A percentile compares a stretch with the other conserved stretches of the same genome.
phyloP scores from a whole-genome alignment of 2,113 vertebrate species.

The Laticauda colubrina region DNA sequence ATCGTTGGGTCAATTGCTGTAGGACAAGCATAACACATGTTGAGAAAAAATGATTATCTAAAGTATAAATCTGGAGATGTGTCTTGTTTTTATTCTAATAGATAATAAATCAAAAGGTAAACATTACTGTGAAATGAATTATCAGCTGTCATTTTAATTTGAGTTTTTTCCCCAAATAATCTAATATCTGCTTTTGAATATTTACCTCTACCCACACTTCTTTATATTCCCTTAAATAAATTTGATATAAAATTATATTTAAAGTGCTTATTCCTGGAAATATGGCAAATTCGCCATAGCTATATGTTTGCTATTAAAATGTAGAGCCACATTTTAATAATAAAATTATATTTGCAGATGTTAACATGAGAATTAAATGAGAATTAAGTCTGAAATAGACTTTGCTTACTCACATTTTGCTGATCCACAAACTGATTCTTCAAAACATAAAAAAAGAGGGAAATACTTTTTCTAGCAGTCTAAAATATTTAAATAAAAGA shows the following conservation, averaged over 20 bases:
- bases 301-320: constrained; percentile 11
- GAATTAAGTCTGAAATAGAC: constrained; percentile 62
- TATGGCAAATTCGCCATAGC: neutral
- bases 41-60: neutral
- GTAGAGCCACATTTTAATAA: neutral
- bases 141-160: neutral
- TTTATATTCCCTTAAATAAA: neutral
- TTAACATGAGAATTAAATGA: constrained; percentile 1
- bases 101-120: neutral
- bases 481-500: constrained; percentile 63
- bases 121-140: neutral
- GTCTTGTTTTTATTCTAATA: neutral
- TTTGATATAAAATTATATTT: neutral
- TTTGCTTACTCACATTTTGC: constrained; percentile 83
- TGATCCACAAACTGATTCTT: constrained; percentile 74
- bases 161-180: neutral
- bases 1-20: neutral
- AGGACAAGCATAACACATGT: neutral
- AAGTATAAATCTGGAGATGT: neutral
- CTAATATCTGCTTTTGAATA: neutral
- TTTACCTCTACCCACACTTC: neutral
- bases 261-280: neutral
- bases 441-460: constrained; percentile 61
- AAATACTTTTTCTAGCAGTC: neutral
- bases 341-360: neutral